These are phyloP conservation scores for Macaca mulatta DNA, from an alignment of 2,113 vertebrate genomes.

Conservation along the genomic window DNA sequence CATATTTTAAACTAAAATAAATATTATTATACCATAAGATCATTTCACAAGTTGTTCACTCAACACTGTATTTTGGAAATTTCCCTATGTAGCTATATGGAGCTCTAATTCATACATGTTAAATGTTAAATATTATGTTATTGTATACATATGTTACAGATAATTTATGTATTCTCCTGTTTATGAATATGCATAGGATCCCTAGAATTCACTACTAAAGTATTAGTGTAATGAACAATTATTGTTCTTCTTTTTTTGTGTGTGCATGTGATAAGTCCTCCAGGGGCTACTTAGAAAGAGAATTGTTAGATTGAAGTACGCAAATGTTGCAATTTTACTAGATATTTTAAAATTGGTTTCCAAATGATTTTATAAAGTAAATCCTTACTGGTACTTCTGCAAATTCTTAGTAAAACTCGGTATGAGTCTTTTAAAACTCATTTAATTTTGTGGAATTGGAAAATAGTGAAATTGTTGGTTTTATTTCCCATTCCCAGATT, in stretches of 20 bases:
- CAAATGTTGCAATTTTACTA: conserved; percentile 17
- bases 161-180: neutral
- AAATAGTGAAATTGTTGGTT: neutral
- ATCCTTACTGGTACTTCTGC: neutral
- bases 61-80: neutral
- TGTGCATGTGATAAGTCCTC: neutral
- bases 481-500: neutral
- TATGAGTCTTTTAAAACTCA: neutral
- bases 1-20: neutral
- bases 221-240: neutral
- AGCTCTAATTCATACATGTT: neutral
- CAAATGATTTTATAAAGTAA: neutral
- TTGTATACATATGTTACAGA: neutral
- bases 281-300: neutral
- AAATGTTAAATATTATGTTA: neutral
- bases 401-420: neutral
- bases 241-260: neutral
- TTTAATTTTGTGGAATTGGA: neutral
- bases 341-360: neutral
- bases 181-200: neutral
- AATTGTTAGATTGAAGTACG: neutral
- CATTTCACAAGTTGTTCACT: neutral
- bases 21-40: neutral
- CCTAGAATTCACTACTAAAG: conserved; percentile 25
- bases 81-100: neutral